Percentiles rank a stretch among this genome's conserved stretches.
Conservation (phyloP, 2,888 invertebrate species). For the Alsophila aescularia region DNA sequence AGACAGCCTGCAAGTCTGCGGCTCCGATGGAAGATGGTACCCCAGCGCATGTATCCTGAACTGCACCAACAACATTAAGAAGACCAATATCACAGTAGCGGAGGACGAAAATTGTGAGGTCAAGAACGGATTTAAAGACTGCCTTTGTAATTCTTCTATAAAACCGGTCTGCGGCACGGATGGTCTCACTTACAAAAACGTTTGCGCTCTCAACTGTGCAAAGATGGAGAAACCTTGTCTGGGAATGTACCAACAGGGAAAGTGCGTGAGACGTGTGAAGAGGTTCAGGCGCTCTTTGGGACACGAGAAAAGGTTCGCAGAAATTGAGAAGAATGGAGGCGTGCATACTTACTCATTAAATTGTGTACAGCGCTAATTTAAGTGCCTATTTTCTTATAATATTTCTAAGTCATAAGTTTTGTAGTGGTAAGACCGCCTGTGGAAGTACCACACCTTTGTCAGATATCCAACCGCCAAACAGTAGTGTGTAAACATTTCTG, state of each 20-base stretch:
- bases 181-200: constrained; percentile 22
- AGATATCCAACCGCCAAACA: too few species aligned
- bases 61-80: constrained; percentile 12
- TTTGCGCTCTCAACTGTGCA: constrained; percentile 23
- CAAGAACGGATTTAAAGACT: too few species aligned
- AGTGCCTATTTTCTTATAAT: too few species aligned
- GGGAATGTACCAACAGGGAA: constrained; percentile 15
- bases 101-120: constrained; percentile 5
- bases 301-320: not conserved
- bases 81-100: constrained; percentile 3
- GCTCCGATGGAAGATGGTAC: constrained; percentile 23
- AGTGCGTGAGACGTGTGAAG: constrained; percentile 4
- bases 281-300: not conserved
- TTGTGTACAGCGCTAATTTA: too few species aligned
- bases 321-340: not conserved
- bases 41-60: constrained; percentile 23
- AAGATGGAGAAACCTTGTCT: constrained; percentile 8
- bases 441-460: too few species aligned
- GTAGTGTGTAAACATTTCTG: too few species aligned
- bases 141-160: not conserved
- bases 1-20: constrained; percentile 18
- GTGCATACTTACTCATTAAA: not conserved
- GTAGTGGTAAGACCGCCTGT: too few species aligned
- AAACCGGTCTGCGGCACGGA: constrained; percentile 27
- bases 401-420: too few species aligned